Evolutionary conservation across 2,113 vertebrate genomes (phyloP).

Genomic region (Colaptes auratus): DNA sequence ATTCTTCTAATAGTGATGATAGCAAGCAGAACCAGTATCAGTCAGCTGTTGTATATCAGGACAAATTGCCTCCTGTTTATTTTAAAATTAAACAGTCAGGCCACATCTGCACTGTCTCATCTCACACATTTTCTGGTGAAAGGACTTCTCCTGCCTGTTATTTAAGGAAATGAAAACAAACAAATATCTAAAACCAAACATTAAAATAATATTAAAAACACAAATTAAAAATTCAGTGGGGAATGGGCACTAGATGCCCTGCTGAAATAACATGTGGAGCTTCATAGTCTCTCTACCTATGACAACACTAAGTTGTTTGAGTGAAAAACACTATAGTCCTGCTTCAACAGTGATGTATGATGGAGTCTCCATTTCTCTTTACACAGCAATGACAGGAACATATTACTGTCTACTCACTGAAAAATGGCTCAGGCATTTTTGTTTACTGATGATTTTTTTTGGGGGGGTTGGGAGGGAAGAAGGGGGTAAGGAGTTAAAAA

Average conservation of each 20-base stretch:
- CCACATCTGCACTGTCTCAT: background rate
- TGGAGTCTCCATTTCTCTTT: background rate
- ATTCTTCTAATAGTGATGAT: slow-evolving; percentile 36
- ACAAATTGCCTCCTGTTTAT: slow-evolving; percentile 39
- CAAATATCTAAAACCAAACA: no score
- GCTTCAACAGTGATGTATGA: background rate
- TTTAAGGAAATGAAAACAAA: background rate
- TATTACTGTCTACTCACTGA: background rate
- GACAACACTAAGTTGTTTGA: background rate
- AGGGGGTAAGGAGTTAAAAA: background rate
- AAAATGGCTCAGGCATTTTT: background rate
- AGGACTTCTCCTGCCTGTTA: background rate
- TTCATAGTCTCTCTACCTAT: background rate
- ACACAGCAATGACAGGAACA: background rate
- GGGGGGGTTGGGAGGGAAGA: background rate
- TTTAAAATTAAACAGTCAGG: background rate
- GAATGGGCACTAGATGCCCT: background rate
- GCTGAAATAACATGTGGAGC: background rate
- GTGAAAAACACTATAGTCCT: background rate
- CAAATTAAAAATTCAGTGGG: background rate
- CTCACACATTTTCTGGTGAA: slow-evolving; percentile 38
- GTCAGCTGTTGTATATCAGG: slow-evolving; percentile 48
- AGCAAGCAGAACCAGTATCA: slow-evolving; percentile 30
- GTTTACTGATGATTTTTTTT: background rate
- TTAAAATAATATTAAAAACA: no score